These are phyloP conservation scores for Bombus terrestris DNA, from an alignment of 1,140 invertebrate genomes.

Conservation along the genomic window DNA sequence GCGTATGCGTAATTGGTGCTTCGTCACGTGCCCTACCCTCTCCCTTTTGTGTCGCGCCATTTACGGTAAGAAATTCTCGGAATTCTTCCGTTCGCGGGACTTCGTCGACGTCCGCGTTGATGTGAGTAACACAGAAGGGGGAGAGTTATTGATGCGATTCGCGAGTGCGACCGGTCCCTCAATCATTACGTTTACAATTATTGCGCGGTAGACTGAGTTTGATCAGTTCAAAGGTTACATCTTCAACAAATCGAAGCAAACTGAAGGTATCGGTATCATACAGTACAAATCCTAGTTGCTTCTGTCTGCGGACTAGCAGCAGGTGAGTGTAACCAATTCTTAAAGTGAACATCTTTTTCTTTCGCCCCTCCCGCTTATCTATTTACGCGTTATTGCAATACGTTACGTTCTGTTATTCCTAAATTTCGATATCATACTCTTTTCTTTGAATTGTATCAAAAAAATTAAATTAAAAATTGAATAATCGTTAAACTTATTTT, in stretches of 20 bases:
- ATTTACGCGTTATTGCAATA: constrained; percentile 59
- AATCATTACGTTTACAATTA: constrained; percentile 47
- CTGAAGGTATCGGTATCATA: neutral
- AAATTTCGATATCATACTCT: neutral
- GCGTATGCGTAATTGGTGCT: constrained; percentile 42
- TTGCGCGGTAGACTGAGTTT: constrained; percentile 31
- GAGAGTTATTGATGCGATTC: constrained; percentile 60
- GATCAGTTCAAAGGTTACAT: constrained; percentile 28
- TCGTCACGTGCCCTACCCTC: constrained; percentile 69
- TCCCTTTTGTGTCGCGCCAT: constrained; percentile 64
- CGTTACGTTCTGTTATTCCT: constrained; percentile 21
- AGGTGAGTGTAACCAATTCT: constrained; percentile 45
- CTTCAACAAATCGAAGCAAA: neutral
- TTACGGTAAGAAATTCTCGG: constrained; percentile 76
- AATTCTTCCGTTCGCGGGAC: constrained; percentile 69
- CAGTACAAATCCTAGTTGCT: constrained; percentile 22
- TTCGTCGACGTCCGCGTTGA: constrained; percentile 58
- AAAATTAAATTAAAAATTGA: neutral
- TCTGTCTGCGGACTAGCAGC: constrained; percentile 49
- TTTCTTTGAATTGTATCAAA: neutral
- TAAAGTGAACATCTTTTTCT: constrained; percentile 15
- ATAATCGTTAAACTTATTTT: neutral
- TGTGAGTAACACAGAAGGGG: constrained; percentile 54
- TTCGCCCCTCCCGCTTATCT: constrained; percentile 56
- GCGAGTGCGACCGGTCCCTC: constrained; percentile 37